Evolutionary conservation across 2,888 invertebrate species (phyloP), one percentile per base, ranked within the genome.

Genomic region (Apotomis turbidana): DNA sequence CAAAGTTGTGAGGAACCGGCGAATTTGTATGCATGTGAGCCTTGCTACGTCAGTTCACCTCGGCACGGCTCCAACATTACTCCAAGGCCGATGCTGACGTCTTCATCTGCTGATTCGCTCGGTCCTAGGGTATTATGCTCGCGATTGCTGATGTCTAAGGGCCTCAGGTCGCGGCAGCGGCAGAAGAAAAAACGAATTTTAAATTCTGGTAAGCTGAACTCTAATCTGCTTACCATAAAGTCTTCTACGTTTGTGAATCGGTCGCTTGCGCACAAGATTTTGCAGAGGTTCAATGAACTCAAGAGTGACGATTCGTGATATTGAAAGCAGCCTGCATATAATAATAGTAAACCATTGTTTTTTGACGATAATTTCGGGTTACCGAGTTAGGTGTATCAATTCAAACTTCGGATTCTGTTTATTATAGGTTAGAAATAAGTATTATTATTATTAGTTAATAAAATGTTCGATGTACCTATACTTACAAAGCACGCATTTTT

Each of bases 231-330:
- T 12, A 83, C 87, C 0, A 85, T 84, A 5, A 84, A 85, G 75
- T 87, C 87, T 44, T 85, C 87, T 9, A 76, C 80, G 15, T 76
- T 72, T 44, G 69, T 84, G 0, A 81, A 82, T 52, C 77, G 80
- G 41, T 84, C 90, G 0, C 85, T 87, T 0, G 90, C 83, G 1
- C 86, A 88, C 51, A 89, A 82, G 72, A 83, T 92, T 12, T 79
- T 93, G 41, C 81, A 87, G 68, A 91, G 85, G 77, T 93, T 93
- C 75, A 78, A 82, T 36, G 79, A 86, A 52, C 78, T 91, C 0
- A 85, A 85, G 77, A 78, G 75, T 44, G 80, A 85, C 9, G 87
- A 90, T 74, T 74, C 71, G 41, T 75, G 49, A 38, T 13, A 2
- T 15, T n/a, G 1, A 27, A 6, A 41, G 5, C 41, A 6, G 6